phyloP scores from a whole-genome alignment of 2,797 vertebrate genomes.

The Halcyon chelicuti region DNA sequence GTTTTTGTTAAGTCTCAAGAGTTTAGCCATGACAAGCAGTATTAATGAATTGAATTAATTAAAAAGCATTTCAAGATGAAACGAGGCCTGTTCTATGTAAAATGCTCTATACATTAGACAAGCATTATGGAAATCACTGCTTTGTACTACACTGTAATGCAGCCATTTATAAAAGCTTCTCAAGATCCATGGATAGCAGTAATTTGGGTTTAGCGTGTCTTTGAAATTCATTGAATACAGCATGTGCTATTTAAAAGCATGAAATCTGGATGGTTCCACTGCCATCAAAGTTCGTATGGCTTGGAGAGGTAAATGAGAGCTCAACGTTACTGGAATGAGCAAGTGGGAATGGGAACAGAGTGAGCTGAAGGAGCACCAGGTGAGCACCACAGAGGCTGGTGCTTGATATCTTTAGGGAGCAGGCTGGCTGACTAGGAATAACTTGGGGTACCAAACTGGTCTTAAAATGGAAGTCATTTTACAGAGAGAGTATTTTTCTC shows the following conservation, averaged over 20 bases:
- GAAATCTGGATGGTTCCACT: slow-evolving; percentile 69
- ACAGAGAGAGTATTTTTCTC: neutral
- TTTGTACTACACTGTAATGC: slow-evolving; percentile 75
- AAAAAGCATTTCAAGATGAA: slow-evolving; percentile 83
- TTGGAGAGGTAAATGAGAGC: neutral
- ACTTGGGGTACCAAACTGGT: neutral
- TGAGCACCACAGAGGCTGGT: neutral
- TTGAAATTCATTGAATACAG: slow-evolving; percentile 76
- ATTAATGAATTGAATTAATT: slow-evolving; percentile 83
- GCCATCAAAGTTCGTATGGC: slow-evolving; percentile 24
- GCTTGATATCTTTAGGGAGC: neutral
- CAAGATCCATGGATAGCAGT: slow-evolving; percentile 74
- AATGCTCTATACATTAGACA: slow-evolving; percentile 79
- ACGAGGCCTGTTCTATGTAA: slow-evolving; percentile 72
- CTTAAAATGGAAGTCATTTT: neutral
- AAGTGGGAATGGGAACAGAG: neutral
- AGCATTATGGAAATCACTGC: slow-evolving; percentile 80
- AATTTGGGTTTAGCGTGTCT: slow-evolving; percentile 71
- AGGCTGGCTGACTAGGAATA: neutral
- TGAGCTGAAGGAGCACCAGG: accelerated
- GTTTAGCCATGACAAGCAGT: slow-evolving; percentile 78
- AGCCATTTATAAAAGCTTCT: slow-evolving; percentile 78
- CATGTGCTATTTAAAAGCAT: slow-evolving; percentile 72
- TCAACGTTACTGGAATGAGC: neutral
- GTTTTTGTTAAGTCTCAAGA: slow-evolving; percentile 78